phyloP scores from a whole-genome alignment of 2,113 vertebrate species.

The Pitta sordida region DNA sequence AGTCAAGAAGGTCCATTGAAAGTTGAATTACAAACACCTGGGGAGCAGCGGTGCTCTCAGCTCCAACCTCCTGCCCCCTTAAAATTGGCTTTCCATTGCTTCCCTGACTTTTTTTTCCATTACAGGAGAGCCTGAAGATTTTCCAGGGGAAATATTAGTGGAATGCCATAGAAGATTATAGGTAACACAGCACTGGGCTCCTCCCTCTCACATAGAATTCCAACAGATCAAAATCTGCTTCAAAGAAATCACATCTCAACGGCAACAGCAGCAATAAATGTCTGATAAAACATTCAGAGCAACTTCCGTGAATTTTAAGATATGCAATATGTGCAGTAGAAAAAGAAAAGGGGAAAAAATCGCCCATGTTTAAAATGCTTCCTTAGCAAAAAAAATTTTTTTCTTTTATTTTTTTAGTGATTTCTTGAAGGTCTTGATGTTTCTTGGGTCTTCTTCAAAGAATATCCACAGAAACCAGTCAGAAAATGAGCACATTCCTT shows the following conservation, averaged over 20 bases:
- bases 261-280: neutral
- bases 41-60: neutral
- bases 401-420: neutral
- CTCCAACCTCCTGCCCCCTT: neutral
- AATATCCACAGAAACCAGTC: neutral
- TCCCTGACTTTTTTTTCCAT: neutral
- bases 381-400: neutral
- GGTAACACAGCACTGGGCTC: neutral
- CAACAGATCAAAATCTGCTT: neutral
- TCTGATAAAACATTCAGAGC: neutral
- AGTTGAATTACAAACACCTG: neutral
- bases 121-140: neutral
- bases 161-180: neutral
- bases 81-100: neutral
- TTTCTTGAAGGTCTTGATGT: neutral
- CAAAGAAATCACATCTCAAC: neutral
- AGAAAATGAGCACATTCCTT: neutral
- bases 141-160: neutral
- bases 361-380: neutral
- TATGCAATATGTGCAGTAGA: neutral
- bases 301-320: neutral
- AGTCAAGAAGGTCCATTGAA: neutral
- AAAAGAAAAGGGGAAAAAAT: neutral
- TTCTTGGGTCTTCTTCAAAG: conserved; percentile 41
- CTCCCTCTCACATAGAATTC: neutral